A percentile compares a stretch with the other conserved stretches of the same genome.
Evolutionary conservation across 1,140 invertebrate species (phyloP).

Genomic region (Vanessa tameamea): DNA sequence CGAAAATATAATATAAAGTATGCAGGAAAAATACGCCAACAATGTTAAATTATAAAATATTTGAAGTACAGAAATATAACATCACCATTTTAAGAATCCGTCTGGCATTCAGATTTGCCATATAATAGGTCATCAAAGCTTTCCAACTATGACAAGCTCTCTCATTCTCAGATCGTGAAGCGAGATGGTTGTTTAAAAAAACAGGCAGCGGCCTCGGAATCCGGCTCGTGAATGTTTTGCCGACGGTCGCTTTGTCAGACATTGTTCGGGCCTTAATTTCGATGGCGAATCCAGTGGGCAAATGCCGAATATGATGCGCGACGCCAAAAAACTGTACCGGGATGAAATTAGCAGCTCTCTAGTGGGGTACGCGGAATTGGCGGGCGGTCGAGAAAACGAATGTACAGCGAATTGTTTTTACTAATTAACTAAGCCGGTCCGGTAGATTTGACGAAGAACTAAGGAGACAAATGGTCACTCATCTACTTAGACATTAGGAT

Average conservation of each 20-base stretch:
- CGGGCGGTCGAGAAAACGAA: constrained; percentile 76
- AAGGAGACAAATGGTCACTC: neutral
- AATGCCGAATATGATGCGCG: constrained; percentile 79
- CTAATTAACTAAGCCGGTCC: constrained; percentile 68
- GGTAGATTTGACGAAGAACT: constrained; percentile 32
- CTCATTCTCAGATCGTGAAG: constrained; percentile 73
- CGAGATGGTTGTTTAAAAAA: constrained; percentile 72
- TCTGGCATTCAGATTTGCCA: constrained; percentile 69
- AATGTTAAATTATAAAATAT: constrained; percentile 19
- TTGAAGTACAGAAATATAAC: constrained; percentile 15
- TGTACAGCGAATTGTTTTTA: constrained; percentile 77
- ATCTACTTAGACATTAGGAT: neutral
- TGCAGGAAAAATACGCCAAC: neutral
- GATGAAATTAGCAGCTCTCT: constrained; percentile 79
- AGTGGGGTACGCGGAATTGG: constrained; percentile 76
- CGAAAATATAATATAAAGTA: neutral
- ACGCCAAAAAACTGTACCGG: constrained; percentile 76
- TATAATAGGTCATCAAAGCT: constrained; percentile 76
- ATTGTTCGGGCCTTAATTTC: constrained; percentile 79
- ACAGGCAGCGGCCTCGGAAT: constrained; percentile 69
- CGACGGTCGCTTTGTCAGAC: constrained; percentile 79
- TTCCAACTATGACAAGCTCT: constrained; percentile 78
- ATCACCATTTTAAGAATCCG: constrained; percentile 48
- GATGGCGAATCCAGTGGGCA: constrained; percentile 74
- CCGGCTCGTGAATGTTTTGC: constrained; percentile 74